phyloP scores from a whole-genome alignment of 2,888 invertebrate species.

The Drosophila suboccidentalis region DNA sequence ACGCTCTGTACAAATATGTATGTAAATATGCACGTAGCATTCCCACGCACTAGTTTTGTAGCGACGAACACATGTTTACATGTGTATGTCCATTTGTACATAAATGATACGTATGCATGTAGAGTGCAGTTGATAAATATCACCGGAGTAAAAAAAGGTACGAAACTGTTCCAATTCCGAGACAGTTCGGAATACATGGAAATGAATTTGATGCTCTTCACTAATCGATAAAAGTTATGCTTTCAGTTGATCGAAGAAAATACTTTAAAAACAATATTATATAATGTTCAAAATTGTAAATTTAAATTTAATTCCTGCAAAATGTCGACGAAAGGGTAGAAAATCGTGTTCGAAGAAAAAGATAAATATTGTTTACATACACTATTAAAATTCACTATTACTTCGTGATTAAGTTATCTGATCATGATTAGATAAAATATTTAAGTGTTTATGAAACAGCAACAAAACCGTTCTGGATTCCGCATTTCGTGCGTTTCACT shows the following conservation, averaged over 20 bases:
- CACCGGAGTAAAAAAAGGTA: background rate
- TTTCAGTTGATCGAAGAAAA: slow-evolving; percentile 1
- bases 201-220: background rate
- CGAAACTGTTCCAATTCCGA: slow-evolving; percentile 14
- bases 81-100: background rate
- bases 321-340: background rate
- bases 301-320: slow-evolving; percentile 3
- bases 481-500: background rate
- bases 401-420: background rate
- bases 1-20: background rate
- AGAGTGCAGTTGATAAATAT: background rate
- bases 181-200: slow-evolving; percentile 5
- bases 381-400: background rate
- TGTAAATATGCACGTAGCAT: background rate
- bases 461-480: background rate
- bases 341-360: background rate
- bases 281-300: background rate
- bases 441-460: background rate
- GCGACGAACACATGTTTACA: background rate
- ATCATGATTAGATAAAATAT: background rate
- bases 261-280: slow-evolving; percentile 2
- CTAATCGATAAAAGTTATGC: slow-evolving; percentile 1
- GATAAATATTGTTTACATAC: background rate
- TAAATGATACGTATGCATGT: background rate
- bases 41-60: background rate